These are phyloP conservation scores for Cacoxenus indagator DNA, from an alignment of 2,888 invertebrate species.

Conservation along the genomic window DNA sequence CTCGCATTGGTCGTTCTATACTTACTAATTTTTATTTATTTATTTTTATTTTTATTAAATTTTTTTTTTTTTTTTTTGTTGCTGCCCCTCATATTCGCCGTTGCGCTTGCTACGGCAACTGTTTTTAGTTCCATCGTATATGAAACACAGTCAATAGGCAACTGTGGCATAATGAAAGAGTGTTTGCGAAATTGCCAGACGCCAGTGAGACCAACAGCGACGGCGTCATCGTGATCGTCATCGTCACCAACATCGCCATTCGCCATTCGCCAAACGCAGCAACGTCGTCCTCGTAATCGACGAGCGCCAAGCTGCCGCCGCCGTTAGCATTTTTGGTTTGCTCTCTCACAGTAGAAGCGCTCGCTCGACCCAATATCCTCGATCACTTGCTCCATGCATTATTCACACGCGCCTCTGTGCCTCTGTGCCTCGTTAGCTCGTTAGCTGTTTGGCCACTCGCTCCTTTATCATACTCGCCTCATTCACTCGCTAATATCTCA, in stretches of 20 bases:
- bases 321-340: slow-evolving; percentile 3
- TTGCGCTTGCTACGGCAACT: too few species aligned
- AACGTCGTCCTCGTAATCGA: neutral
- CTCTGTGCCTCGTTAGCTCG: neutral
- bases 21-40: neutral
- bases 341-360: too few species aligned
- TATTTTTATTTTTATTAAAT: neutral
- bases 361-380: too few species aligned
- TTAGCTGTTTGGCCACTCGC: neutral
- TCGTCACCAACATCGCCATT: neutral
- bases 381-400: neutral
- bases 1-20: neutral
- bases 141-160: too few species aligned
- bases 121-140: too few species aligned
- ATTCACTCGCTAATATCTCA: slow-evolving; percentile 53
- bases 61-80: neutral
- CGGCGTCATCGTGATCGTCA: slow-evolving; percentile 5
- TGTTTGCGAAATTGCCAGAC: slow-evolving; percentile 57
- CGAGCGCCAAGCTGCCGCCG: slow-evolving; percentile 19
- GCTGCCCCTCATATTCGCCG: too few species aligned
- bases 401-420: too few species aligned
- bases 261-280: too few species aligned
- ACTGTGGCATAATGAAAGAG: slow-evolving; percentile 58
- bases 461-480: neutral
- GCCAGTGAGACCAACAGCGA: slow-evolving; percentile 7